Percentiles rank a stretch among this genome's conserved stretches.
These are phyloP conservation scores for Serilophus lunatus DNA, from an alignment of 2,113 vertebrate species.

Conservation along the genomic window DNA sequence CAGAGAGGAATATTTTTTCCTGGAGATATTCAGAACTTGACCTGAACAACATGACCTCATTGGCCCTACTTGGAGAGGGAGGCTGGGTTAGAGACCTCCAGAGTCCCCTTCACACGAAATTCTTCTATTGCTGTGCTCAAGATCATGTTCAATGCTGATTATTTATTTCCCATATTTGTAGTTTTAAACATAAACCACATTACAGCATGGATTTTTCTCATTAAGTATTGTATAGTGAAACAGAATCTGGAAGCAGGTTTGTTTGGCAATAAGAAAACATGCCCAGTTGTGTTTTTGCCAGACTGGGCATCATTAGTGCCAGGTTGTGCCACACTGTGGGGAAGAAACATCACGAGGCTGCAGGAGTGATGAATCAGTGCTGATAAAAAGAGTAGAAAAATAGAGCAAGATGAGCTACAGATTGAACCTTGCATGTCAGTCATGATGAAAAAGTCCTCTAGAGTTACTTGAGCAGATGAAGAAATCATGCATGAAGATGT, in stretches of 20 bases:
- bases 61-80: background rate
- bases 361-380: background rate
- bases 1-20: background rate
- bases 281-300: background rate
- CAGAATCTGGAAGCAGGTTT: background rate
- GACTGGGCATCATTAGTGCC: background rate
- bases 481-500: conserved; percentile 47
- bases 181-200: background rate
- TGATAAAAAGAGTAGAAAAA: background rate
- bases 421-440: background rate
- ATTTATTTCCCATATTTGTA: background rate
- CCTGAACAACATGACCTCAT: background rate
- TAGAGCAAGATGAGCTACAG: background rate
- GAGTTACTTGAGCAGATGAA: conserved; percentile 28
- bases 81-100: background rate
- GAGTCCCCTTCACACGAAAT: background rate
- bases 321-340: background rate
- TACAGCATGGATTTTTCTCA: background rate
- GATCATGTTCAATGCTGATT: background rate
- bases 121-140: background rate
- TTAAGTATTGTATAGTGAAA: background rate
- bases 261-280: background rate
- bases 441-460: conserved; percentile 7
- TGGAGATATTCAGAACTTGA: background rate
- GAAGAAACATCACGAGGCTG: background rate